phyloP scores from a whole-genome alignment of 2,113 vertebrate genomes.

The Ancistrus triradiatus region DNA sequence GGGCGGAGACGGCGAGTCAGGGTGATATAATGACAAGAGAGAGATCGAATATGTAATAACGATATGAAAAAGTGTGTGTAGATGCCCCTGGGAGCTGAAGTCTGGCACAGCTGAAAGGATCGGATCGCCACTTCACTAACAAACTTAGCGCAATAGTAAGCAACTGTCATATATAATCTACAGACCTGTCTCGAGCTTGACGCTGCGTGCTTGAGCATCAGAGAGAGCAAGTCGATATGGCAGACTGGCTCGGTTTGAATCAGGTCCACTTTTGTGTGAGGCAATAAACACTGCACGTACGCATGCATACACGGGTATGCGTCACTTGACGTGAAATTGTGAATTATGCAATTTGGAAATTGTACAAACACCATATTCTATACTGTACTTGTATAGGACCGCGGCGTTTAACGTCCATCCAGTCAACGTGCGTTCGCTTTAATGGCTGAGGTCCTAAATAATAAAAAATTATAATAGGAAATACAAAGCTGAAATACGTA shows the following conservation, averaged over 20 bases:
- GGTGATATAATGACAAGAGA: conserved; percentile 17
- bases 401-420: no score
- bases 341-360: no score
- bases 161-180: conserved; percentile 40
- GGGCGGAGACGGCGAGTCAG: not conserved
- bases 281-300: not conserved
- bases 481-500: no score
- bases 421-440: no score
- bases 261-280: not conserved
- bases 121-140: conserved; percentile 23
- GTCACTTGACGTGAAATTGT: not conserved
- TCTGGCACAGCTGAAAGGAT: conserved; percentile 20
- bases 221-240: not conserved
- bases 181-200: conserved; percentile 10
- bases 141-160: conserved; percentile 33
- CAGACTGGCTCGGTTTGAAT: not conserved
- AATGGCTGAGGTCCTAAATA: no score
- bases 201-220: not conserved
- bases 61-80: conserved; percentile 7
- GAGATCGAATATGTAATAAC: not conserved
- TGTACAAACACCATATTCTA: no score
- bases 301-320: no score
- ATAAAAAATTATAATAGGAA: no score
- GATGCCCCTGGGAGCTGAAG: conserved; percentile 15
- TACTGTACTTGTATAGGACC: no score